A percentile compares a stretch with the other conserved stretches of the same genome.
These are phyloP conservation scores for Helicoverpa armigera DNA, from an alignment of 1,140 invertebrate genomes.

Conservation along the genomic window DNA sequence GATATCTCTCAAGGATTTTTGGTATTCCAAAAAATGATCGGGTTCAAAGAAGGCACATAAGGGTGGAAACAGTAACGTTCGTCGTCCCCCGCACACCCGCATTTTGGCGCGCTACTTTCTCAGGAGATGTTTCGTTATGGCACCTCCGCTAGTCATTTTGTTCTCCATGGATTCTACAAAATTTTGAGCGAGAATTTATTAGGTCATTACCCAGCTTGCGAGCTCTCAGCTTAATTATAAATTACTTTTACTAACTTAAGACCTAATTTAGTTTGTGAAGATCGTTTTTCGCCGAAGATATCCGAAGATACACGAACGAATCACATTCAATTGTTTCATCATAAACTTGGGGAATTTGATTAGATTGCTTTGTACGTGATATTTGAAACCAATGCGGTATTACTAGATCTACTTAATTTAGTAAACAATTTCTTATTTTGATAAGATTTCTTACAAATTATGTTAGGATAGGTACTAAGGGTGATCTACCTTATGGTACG, in stretches of 20 bases:
- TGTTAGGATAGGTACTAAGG: constrained; percentile 10
- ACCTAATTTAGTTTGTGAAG: background rate
- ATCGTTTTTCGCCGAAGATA: background rate
- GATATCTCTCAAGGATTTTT: too few species aligned
- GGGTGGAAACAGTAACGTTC: too few species aligned
- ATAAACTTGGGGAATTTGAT: background rate
- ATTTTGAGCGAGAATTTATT: background rate
- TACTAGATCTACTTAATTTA: background rate
- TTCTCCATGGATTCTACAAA: too few species aligned
- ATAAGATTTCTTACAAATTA: background rate
- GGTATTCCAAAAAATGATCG: too few species aligned
- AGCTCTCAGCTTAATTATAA: constrained; percentile 1
- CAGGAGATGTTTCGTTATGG: too few species aligned
- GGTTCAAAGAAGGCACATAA: too few species aligned
- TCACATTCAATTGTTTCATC: background rate
- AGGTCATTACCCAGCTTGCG: background rate
- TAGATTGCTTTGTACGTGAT: background rate
- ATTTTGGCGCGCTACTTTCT: too few species aligned
- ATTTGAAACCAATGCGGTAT: background rate
- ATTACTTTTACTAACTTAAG: background rate
- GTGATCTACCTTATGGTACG: constrained; percentile 43
- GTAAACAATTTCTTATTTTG: background rate
- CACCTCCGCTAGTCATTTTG: too few species aligned
- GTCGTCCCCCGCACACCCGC: too few species aligned
- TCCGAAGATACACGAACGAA: background rate